Conservation (phyloP, 1,140 invertebrate species). For the Probaryconus sp. region DNA sequence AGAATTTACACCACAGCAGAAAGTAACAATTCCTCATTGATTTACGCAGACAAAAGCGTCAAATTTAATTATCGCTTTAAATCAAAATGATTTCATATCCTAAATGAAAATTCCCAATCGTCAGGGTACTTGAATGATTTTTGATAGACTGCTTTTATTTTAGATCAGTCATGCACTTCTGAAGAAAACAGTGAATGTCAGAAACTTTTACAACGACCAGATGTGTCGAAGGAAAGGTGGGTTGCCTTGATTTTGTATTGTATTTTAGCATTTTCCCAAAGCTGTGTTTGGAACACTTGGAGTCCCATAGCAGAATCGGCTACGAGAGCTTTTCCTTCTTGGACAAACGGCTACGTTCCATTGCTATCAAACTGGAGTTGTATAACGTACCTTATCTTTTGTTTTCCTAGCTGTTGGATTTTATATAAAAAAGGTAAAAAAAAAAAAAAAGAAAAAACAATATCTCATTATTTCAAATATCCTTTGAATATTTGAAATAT, state of each 20-base stretch:
- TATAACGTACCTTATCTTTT: constrained; percentile 76
- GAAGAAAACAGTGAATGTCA: constrained; percentile 16
- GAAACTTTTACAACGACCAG: constrained; percentile 12
- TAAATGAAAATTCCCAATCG: no score
- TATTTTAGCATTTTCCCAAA: constrained; percentile 58
- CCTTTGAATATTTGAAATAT: no score
- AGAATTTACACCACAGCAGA: no score
- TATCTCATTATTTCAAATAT: no score
- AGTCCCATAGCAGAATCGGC: constrained; percentile 77
- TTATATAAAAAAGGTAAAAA: constrained; percentile 71
- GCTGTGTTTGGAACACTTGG: constrained; percentile 79
- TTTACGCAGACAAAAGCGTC: no score
- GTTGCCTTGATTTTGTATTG: constrained; percentile 61
- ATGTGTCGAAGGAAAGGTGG: constrained; percentile 57
- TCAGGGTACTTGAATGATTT: no score
- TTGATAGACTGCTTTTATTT: no score
- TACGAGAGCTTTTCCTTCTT: constrained; percentile 75
- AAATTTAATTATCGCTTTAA: no score
- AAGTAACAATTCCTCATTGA: no score
- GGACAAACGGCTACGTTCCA: constrained; percentile 75
- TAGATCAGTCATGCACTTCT: neutral
- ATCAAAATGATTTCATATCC: no score
- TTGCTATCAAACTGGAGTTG: constrained; percentile 79
- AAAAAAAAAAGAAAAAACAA: no score
- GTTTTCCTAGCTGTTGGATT: constrained; percentile 76